Evolutionary conservation across 2,113 vertebrate genomes (phyloP).

Genomic region (rabbit (Oryctolagus cuniculus)): DNA sequence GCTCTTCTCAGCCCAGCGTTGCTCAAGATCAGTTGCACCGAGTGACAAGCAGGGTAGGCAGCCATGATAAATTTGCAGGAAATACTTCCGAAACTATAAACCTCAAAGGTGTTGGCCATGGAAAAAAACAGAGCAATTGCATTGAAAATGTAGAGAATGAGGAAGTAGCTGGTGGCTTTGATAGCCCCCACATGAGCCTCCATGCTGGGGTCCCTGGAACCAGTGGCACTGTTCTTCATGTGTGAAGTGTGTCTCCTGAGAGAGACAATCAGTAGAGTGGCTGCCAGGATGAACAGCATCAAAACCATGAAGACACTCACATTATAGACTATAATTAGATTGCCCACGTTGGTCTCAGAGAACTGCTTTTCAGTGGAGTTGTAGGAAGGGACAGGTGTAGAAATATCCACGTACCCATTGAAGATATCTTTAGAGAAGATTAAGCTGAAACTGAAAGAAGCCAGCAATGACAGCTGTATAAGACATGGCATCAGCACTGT

Average conservation of each 20-base stretch:
- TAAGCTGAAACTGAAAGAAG: constrained; percentile 5
- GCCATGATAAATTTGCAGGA: constrained; percentile 62
- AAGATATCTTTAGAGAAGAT: constrained; percentile 20
- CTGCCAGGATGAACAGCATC: constrained; percentile 16
- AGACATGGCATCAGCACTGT: constrained; percentile 36
- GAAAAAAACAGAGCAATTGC: constrained; percentile 51
- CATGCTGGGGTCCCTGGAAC: constrained; percentile 68
- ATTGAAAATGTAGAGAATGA: constrained; percentile 66
- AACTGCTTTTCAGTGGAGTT: constrained; percentile 19
- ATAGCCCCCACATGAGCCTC: constrained; percentile 73
- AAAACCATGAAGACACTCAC: constrained; percentile 56
- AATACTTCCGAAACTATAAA: background rate
- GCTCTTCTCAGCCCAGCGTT: constrained; percentile 74
- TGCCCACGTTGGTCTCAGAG: background rate
- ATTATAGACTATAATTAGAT: constrained; percentile 18
- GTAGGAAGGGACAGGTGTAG: background rate
- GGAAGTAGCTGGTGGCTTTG: constrained; percentile 65
- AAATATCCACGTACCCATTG: background rate
- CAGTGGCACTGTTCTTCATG: constrained; percentile 50
- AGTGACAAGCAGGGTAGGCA: constrained; percentile 66
- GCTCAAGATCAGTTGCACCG: constrained; percentile 63
- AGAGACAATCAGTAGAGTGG: constrained; percentile 65
- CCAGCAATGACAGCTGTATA: constrained; percentile 30
- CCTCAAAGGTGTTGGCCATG: background rate
- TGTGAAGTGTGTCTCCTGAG: constrained; percentile 61